Evolutionary conservation across 1,140 invertebrate genomes (phyloP).

Genomic region (Spodoptera litura): DNA sequence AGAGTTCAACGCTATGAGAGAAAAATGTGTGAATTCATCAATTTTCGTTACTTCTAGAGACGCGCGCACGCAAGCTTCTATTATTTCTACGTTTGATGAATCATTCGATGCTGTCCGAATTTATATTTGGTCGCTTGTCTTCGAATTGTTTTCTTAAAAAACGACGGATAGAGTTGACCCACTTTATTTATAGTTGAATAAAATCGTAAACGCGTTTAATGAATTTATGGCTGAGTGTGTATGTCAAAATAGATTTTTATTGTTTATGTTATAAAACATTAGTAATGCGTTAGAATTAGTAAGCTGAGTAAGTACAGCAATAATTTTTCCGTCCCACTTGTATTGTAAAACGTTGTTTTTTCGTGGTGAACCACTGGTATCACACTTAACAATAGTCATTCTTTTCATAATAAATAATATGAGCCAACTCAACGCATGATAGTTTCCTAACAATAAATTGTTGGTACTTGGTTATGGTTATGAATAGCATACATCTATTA

Average conservation of each 20-base stretch:
- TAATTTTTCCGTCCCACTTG: background rate
- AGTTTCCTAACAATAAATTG: too few species aligned
- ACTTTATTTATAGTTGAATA: conserved; percentile 38
- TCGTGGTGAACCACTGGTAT: background rate
- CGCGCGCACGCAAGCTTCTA: conserved; percentile 46
- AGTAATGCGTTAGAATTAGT: background rate
- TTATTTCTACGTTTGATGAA: conserved; percentile 44
- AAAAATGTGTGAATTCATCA: conserved; percentile 49
- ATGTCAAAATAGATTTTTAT: conserved; percentile 32
- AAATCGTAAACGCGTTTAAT: conserved; percentile 37
- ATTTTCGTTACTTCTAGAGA: conserved; percentile 19
- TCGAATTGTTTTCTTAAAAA: conserved; percentile 40
- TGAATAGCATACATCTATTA: too few species aligned
- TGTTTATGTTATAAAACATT: conserved; percentile 25
- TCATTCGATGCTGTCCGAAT: conserved; percentile 40
- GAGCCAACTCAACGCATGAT: too few species aligned
- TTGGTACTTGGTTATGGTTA: too few species aligned
- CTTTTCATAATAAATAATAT: too few species aligned
- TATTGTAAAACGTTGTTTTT: background rate
- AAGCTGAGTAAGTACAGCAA: background rate
- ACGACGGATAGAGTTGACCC: conserved; percentile 37
- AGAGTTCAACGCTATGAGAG: conserved; percentile 48
- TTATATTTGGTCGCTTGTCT: conserved; percentile 22
- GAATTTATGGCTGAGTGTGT: conserved; percentile 16
- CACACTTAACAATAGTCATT: too few species aligned